Percentiles rank a stretch among this genome's conserved stretches.
phyloP scores from a whole-genome alignment of 1,140 invertebrate genomes.

The Frieseomelitta varia region DNA sequence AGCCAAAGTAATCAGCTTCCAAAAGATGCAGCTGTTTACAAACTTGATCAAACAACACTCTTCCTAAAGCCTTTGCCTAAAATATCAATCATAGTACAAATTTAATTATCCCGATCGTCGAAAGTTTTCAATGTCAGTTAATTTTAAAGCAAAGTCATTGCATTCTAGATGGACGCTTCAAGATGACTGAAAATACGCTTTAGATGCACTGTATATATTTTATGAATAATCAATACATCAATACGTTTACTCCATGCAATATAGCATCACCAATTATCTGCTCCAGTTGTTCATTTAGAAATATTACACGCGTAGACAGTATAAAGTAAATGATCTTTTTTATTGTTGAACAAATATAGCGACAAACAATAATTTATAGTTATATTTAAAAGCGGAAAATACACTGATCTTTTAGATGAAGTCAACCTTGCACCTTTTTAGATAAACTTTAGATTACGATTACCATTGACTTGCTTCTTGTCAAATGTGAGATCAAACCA shows the following conservation, averaged over 20 bases:
- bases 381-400: neutral
- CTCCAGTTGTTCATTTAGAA: slow-evolving; percentile 77
- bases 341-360: slow-evolving; percentile 10
- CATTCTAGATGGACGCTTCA: slow-evolving; percentile 21
- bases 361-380: slow-evolving; percentile 3
- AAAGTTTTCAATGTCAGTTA: neutral
- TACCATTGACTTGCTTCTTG: neutral
- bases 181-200: slow-evolving; percentile 41
- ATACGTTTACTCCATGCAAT: slow-evolving; percentile 59
- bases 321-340: slow-evolving; percentile 20
- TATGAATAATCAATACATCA: slow-evolving; percentile 74
- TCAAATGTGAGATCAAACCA: neutral
- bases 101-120: too few species aligned
- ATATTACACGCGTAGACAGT: slow-evolving; percentile 41
- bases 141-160: neutral
- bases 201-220: slow-evolving; percentile 45
- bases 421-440: neutral
- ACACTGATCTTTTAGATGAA: neutral
- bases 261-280: slow-evolving; percentile 71
- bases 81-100: slow-evolving; percentile 78
- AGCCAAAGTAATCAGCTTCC: slow-evolving; percentile 98
- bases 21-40: slow-evolving; percentile 97
- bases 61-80: slow-evolving; percentile 96
- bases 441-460: neutral
- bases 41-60: slow-evolving; percentile 97